Base-by-base conservation (phyloP, 37 sponge, comb jelly and placozoan species). In the Diacarnus erythraeanus region DNA sequence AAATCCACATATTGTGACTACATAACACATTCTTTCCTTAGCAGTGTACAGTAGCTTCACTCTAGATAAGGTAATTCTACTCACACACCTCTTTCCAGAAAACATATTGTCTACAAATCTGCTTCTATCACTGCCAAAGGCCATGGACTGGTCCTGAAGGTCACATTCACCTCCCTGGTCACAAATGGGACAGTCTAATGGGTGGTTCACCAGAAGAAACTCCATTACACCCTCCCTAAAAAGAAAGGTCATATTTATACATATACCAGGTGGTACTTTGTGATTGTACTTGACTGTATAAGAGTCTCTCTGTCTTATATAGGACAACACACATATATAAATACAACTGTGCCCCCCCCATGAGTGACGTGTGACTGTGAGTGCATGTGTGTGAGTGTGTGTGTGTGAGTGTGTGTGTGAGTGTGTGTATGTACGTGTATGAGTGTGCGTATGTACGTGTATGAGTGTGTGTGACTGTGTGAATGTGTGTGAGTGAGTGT, bases 151-250 rank as follows among this genome's bases (percentile, higher is more conserved):
- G 64, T 97, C 98, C 87, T 96, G 97, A 6, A 97, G 84, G 74
- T 97, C 98, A 78, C 98, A 97, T 83, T 97, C 98, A 33, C 98
- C 98, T 27, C 93, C 98, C 76, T 97, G 98, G 75, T 97, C 98
- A 80, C 98, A 97, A 44, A 97, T 97, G 74, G 98, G 98, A 56
- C 98, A 97, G 75, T 97, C 98, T 74, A 97, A 91, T 23, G 98
- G 98, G 76, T 97, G 98, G 69, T 97, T 97, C 36, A 97, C 98
- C 27, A 97, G 92, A 20, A 97, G 89, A 59, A 97, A 97, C 88
- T 97, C 98, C 96, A 95, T 97, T 60, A 97, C 98, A 0, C 98
- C 98, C 71, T 97, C 98, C 59, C 98, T 90, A 69, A 20, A 21
- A 61, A n/a, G n/a, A n/a, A n/a, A n/a, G n/a, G n/a, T n/a, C n/a